These are phyloP conservation scores for Plagodis dolabraria DNA, from an alignment of 2,888 invertebrate genomes.

Conservation along the genomic window DNA sequence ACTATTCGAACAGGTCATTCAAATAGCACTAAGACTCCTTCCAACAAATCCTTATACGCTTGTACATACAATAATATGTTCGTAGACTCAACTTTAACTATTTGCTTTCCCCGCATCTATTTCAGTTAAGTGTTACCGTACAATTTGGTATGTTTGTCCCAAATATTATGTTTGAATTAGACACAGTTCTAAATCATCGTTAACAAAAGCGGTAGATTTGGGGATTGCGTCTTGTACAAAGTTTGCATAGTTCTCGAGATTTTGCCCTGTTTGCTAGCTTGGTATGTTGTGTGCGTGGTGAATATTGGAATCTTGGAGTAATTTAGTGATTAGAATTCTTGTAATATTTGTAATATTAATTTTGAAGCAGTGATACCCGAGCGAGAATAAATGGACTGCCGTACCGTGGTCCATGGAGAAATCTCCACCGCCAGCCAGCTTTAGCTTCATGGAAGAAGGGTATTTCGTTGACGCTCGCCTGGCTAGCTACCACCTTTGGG, in stretches of 20 bases:
- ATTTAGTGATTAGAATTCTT: slow-evolving; percentile 5
- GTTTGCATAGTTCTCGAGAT: slow-evolving; percentile 64
- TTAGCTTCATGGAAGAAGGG: too few relatives aligned
- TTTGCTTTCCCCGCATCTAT: slow-evolving; percentile 21
- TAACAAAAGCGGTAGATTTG: slow-evolving; percentile 33
- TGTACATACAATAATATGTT: too few relatives aligned
- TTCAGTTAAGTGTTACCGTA: slow-evolving; percentile 24
- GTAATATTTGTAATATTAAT: neutral
- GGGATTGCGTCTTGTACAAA: slow-evolving; percentile 32
- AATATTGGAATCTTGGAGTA: slow-evolving; percentile 14
- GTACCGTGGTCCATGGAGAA: too few relatives aligned
- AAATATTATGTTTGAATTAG: slow-evolving; percentile 37
- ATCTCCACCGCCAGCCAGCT: too few relatives aligned
- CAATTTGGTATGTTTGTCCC: slow-evolving; percentile 27
- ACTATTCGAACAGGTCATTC: too few relatives aligned
- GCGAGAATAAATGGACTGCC: too few relatives aligned
- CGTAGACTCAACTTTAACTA: neutral
- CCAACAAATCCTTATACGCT: too few relatives aligned
- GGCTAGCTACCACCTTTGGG: too few relatives aligned
- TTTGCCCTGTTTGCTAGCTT: slow-evolving; percentile 59
- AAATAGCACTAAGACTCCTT: too few relatives aligned
- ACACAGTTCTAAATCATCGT: slow-evolving; percentile 32
- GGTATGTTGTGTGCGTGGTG: slow-evolving; percentile 13
- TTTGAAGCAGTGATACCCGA: too few relatives aligned
- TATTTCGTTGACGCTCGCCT: too few relatives aligned